A percentile compares a stretch with the other conserved stretches of the same genome.
Conservation (phyloP, 2,888 invertebrate species). For the Tethea ocularis region DNA sequence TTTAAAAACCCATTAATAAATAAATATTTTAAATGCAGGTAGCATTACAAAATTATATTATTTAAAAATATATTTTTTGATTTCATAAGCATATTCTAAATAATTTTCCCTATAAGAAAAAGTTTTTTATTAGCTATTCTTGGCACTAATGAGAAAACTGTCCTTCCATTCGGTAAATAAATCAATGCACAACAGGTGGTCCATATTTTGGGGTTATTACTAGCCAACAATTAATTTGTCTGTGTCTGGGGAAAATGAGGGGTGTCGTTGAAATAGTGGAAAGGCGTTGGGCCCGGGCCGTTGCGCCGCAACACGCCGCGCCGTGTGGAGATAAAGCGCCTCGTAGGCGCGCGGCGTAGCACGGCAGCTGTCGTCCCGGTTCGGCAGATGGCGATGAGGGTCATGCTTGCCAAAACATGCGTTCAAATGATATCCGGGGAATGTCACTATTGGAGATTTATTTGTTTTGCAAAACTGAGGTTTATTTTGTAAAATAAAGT, state of each 20-base stretch:
- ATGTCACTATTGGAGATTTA: slow-evolving; percentile 52
- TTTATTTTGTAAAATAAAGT: slow-evolving; percentile 25
- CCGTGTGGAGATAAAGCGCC: slow-evolving; percentile 16
- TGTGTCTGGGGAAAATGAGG: slow-evolving; percentile 45
- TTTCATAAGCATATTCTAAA: too few relatives aligned
- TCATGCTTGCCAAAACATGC: slow-evolving; percentile 63
- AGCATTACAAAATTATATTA: too few relatives aligned
- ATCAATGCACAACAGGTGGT: slow-evolving; percentile 60
- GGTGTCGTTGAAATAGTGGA: slow-evolving; percentile 36
- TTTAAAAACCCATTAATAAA: too few relatives aligned
- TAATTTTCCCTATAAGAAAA: too few relatives aligned
- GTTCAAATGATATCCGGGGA: slow-evolving; percentile 51
- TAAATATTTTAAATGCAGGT: too few relatives aligned
- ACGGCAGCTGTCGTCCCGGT: slow-evolving; percentile 19
- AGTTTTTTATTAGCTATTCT: slow-evolving; percentile 7
- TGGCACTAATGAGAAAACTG: too few relatives aligned
- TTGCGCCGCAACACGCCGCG: slow-evolving; percentile 9
- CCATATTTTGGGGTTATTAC: slow-evolving; percentile 67
- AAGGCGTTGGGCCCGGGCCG: too few relatives aligned
- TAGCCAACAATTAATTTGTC: slow-evolving; percentile 68
- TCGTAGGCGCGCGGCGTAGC: slow-evolving; percentile 20
- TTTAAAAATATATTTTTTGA: too few relatives aligned
- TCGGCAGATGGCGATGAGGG: slow-evolving; percentile 51
- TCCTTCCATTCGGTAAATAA: neutral
- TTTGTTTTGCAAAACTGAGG: slow-evolving; percentile 36